phyloP scores from a whole-genome alignment of 2,888 invertebrate genomes.

The Apodemia zela region DNA sequence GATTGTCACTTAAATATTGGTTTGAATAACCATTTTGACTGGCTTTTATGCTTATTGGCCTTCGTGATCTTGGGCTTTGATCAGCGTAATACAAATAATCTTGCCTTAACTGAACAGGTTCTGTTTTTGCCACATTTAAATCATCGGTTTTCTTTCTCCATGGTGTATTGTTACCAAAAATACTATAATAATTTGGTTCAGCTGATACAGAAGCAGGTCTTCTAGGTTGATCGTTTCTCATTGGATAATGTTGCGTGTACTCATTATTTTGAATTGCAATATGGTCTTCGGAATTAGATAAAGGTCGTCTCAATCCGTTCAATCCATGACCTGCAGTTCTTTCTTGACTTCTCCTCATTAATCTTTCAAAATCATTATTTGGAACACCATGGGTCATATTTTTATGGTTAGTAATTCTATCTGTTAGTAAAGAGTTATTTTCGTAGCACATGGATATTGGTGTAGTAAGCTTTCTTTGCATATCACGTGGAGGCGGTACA shows the following conservation, averaged over 20 bases:
- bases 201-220: constrained; percentile 74
- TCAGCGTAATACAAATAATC: constrained; percentile 86
- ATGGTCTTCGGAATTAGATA: constrained; percentile 75
- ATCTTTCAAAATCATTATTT: constrained; percentile 71
- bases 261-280: constrained; percentile 76
- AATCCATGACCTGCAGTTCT: constrained; percentile 64
- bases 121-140: constrained; percentile 55
- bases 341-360: constrained; percentile 73
- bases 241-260: constrained; percentile 50
- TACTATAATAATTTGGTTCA: constrained; percentile 71
- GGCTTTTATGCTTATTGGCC: constrained; percentile 85
- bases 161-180: constrained; percentile 60
- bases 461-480: constrained; percentile 80
- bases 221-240: constrained; percentile 62
- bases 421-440: constrained; percentile 54
- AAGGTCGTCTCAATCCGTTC: constrained; percentile 68
- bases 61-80: constrained; percentile 81
- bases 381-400: constrained; percentile 61
- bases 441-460: constrained; percentile 75
- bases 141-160: constrained; percentile 62
- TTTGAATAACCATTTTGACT: constrained; percentile 64
- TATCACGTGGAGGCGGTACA: constrained; percentile 90
- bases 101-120: constrained; percentile 60
- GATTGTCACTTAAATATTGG: constrained; percentile 75
- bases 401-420: constrained; percentile 51